Evolutionary conservation across 2,888 invertebrate genomes (phyloP).

Genomic region (Theristus sp.): DNA sequence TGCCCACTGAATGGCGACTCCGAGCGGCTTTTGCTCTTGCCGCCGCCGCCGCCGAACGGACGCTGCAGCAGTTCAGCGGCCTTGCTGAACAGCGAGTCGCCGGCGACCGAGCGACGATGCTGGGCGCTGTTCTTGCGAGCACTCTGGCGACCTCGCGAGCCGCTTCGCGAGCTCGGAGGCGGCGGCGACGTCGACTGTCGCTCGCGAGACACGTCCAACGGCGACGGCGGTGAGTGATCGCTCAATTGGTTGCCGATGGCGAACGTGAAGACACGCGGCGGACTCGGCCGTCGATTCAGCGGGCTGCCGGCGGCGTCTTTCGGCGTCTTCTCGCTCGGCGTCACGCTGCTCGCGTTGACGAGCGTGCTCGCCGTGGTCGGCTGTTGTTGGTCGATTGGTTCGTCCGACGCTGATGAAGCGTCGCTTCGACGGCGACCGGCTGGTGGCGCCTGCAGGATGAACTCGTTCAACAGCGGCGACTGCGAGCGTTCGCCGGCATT

Average conservation of each 20-base stretch:
- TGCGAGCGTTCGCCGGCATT: background rate
- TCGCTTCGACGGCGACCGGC: background rate
- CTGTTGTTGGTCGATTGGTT: no score
- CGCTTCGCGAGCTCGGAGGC: no score
- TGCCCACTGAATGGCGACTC: no score
- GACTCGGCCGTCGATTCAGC: background rate
- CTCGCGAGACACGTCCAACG: background rate
- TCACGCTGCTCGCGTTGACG: background rate
- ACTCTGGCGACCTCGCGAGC: no score
- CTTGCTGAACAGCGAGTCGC: background rate
- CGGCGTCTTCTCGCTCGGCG: background rate
- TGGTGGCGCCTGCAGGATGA: background rate
- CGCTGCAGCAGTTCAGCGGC: background rate
- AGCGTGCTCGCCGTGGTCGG: background rate
- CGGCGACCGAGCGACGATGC: no score
- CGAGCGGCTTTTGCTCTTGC: no score
- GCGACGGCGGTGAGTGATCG: background rate
- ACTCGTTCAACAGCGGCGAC: background rate
- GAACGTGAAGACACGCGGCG: conserved; percentile 2
- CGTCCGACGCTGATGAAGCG: no score
- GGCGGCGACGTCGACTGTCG: background rate
- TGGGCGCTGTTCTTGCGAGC: no score
- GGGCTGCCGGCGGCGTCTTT: no score
- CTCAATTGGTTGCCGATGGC: no score
- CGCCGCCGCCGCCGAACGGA: no score